Percentiles rank a stretch among this genome's conserved stretches.
Evolutionary conservation across 2,113 vertebrate genomes (phyloP).

Genomic region (Eublepharis macularius): DNA sequence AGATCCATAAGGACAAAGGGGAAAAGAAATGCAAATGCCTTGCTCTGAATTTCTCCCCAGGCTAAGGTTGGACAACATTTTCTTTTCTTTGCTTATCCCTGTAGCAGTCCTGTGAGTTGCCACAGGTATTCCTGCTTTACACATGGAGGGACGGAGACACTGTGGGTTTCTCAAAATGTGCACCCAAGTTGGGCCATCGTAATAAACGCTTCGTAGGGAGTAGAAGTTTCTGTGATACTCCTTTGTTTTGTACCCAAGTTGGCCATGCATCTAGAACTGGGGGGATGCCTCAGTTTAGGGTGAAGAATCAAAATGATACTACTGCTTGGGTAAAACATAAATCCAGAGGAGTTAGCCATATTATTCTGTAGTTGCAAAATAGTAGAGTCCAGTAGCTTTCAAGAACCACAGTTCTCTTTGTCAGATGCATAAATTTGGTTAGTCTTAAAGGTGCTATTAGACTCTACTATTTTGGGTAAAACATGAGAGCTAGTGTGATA

Average conservation of each 20-base stretch:
- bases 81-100: neutral
- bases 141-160: too few relatives aligned
- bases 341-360: too few relatives aligned
- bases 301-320: neutral
- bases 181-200: too few relatives aligned
- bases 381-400: too few relatives aligned
- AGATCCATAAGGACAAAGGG: neutral
- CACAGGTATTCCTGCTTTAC: too few relatives aligned
- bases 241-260: neutral
- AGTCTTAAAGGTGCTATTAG: too few relatives aligned
- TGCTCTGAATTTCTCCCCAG: conserved; percentile 4
- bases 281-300: neutral
- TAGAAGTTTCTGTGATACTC: neutral
- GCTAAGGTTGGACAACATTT: neutral
- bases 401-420: too few relatives aligned
- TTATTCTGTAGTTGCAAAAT: too few relatives aligned
- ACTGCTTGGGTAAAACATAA: neutral
- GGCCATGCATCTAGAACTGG: neutral
- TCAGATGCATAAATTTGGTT: too few relatives aligned
- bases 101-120: too few relatives aligned
- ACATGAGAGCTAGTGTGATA: neutral
- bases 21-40: neutral
- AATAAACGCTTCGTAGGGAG: too few relatives aligned
- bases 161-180: too few relatives aligned
- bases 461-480: neutral